These are phyloP conservation scores for Eurystomus gularis DNA, from an alignment of 2,113 vertebrate genomes.

Conservation along the genomic window DNA sequence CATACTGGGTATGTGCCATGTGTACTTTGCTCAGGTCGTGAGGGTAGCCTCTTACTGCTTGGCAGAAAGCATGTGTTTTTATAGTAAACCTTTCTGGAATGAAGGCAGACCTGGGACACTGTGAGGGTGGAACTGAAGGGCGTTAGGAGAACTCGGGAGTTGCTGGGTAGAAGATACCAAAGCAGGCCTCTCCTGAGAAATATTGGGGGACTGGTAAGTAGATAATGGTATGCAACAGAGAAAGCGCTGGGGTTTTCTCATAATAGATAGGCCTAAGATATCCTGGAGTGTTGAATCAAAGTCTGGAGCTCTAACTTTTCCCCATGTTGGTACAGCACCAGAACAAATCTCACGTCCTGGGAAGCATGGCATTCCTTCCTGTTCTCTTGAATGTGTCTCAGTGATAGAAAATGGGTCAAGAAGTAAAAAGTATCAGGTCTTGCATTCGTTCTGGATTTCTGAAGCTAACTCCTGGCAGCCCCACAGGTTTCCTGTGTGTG, in stretches of 20 bases:
- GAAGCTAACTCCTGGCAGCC: not conserved
- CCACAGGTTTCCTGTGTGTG: not conserved
- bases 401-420: not conserved
- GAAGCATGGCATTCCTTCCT: not conserved
- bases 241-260: not conserved
- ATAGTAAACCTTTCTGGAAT: not conserved
- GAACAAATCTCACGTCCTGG: not conserved
- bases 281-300: not conserved
- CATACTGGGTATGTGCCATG: not conserved
- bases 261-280: not conserved
- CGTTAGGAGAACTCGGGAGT: not conserved
- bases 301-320: not conserved
- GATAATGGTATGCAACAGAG: not conserved
- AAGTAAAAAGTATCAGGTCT: not conserved
- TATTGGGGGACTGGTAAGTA: conserved; percentile 17
- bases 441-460: not conserved
- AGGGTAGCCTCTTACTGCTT: not conserved
- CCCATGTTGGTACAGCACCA: not conserved
- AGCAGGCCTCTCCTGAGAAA: not conserved
- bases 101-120: not conserved
- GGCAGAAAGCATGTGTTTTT: not conserved
- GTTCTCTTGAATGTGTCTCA: not conserved
- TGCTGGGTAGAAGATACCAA: not conserved
- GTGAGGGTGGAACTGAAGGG: not conserved
- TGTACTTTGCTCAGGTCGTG: not conserved